Conservation (phyloP, 2,888 invertebrate genomes). For the Oxyteleia sp. region DNA sequence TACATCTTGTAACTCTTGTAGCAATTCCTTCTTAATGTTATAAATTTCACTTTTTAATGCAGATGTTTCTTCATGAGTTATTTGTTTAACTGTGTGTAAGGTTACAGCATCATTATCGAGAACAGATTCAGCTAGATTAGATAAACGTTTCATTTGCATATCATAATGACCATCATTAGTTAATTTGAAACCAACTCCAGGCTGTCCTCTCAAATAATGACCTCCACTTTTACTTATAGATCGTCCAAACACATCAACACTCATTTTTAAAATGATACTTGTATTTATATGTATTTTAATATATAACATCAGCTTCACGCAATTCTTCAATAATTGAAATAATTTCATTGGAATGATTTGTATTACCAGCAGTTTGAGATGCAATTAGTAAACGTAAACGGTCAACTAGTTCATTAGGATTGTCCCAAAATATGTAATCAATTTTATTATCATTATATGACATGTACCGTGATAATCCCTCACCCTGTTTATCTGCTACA, state of each 20-base stretch:
- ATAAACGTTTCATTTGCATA: too few relatives aligned
- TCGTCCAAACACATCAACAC: constrained; percentile 9
- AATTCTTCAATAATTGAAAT: constrained; percentile 23
- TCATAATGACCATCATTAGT: too few relatives aligned
- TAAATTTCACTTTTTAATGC: background rate
- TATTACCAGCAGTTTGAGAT: constrained; percentile 4
- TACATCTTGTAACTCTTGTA: too few relatives aligned
- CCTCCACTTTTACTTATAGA: too few relatives aligned
- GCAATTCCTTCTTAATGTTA: background rate
- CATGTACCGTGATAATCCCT: background rate
- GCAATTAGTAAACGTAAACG: constrained; percentile 16
- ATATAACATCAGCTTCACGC: constrained; percentile 9
- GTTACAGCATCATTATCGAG: constrained; percentile 3
- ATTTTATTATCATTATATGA: constrained; percentile 2
- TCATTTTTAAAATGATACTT: constrained; percentile 6
- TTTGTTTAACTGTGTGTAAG: background rate
- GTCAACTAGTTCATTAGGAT: constrained; percentile 29
- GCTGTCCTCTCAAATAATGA: too few relatives aligned
- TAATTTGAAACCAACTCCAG: too few relatives aligned
- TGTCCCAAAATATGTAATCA: constrained; percentile 28
- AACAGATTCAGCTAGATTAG: background rate
- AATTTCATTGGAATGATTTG: constrained; percentile 24
- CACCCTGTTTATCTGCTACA: background rate
- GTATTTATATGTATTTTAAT: background rate
- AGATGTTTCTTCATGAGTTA: background rate